These are phyloP conservation scores for Pandemis cinnamomeana DNA, from an alignment of 2,888 invertebrate species.

Conservation along the genomic window DNA sequence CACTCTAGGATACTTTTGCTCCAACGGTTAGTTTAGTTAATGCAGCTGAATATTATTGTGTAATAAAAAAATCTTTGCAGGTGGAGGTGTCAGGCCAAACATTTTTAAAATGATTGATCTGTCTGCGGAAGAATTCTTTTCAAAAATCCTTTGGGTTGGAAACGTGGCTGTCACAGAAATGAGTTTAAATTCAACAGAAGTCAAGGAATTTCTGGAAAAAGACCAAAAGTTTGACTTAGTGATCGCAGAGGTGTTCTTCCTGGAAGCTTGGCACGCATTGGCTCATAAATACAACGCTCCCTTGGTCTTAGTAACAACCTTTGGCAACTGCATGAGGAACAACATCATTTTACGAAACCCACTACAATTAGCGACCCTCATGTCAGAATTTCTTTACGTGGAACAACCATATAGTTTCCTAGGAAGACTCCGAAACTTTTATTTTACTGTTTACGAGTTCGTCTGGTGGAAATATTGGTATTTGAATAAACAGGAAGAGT, in stretches of 20 bases:
- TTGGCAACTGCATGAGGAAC: constrained; percentile 75
- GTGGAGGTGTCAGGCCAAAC: too few species aligned
- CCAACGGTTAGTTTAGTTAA: too few species aligned
- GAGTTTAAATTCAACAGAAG: constrained; percentile 63
- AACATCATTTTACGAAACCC: constrained; percentile 72
- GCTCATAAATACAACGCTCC: constrained; percentile 78
- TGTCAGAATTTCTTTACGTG: constrained; percentile 67
- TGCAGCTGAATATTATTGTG: too few species aligned
- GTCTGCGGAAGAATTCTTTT: constrained; percentile 61
- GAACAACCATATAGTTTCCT: constrained; percentile 81
- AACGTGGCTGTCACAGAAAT: constrained; percentile 68
- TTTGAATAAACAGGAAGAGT: constrained; percentile 65
- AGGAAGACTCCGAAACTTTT: constrained; percentile 79
- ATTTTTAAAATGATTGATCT: too few species aligned
- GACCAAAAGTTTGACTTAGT: constrained; percentile 76
- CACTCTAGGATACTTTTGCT: too few species aligned
- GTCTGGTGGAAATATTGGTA: constrained; percentile 72
- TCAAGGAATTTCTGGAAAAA: constrained; percentile 61
- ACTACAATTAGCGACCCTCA: constrained; percentile 68
- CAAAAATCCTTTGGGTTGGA: constrained; percentile 68
- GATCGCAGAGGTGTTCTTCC: constrained; percentile 76
- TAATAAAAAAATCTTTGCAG: too few species aligned
- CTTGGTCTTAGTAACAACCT: constrained; percentile 69
- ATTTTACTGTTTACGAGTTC: constrained; percentile 71
- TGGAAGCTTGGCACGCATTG: constrained; percentile 73